phyloP scores from a whole-genome alignment of 2,113 vertebrate genomes.

The Petrocephalus microphthalmus region DNA sequence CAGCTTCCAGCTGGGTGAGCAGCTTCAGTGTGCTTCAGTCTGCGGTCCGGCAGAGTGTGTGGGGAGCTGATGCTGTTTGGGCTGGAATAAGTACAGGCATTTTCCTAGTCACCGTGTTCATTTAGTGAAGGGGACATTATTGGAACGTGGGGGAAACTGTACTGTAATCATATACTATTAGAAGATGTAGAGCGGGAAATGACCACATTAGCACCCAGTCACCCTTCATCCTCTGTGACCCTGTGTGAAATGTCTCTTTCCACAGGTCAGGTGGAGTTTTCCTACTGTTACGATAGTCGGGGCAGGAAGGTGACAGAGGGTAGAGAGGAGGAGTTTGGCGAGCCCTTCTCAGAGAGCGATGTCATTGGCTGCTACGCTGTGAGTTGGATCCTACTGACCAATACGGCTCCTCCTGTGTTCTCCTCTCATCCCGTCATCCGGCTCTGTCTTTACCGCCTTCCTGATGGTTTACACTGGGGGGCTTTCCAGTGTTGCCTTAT shows the following conservation, averaged over 20 bases:
- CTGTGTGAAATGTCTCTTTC: background rate
- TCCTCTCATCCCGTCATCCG: background rate
- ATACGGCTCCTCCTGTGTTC: background rate
- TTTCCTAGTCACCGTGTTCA: background rate
- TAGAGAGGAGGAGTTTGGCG: conserved; percentile 70
- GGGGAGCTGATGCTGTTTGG: background rate
- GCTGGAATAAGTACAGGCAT: background rate
- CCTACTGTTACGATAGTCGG: conserved; percentile 71
- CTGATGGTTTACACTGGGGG: background rate
- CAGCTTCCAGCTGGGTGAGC: conserved; percentile 72
- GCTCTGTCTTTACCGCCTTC: background rate
- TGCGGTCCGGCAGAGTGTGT: background rate
- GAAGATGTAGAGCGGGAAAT: background rate
- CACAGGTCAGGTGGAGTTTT: conserved; percentile 74
- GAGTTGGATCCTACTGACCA: conserved; percentile 34
- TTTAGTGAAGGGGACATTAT: background rate
- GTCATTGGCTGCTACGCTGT: conserved; percentile 83
- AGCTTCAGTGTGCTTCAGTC: background rate
- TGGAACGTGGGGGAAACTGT: background rate
- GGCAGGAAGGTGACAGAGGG: conserved; percentile 69
- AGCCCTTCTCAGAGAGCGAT: conserved; percentile 71
- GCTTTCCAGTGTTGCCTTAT: background rate
- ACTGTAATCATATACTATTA: background rate
- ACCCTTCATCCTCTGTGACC: background rate
- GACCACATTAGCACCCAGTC: background rate